Evolutionary conservation across 2,113 vertebrate species (phyloP).

Genomic region (Axis porcinus): DNA sequence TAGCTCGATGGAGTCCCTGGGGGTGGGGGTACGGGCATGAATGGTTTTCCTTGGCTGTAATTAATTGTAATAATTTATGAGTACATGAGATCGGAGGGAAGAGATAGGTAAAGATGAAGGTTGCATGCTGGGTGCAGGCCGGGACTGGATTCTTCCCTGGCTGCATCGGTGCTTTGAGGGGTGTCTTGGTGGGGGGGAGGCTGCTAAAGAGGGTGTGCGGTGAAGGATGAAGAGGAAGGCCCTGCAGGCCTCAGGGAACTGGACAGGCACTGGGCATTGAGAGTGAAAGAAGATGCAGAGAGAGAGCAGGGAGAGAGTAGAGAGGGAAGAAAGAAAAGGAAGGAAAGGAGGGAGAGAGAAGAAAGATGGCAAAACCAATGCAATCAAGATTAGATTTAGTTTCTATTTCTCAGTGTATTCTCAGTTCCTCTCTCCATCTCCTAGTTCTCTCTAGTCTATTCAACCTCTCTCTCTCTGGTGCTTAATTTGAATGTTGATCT

Average conservation of each 20-base stretch:
- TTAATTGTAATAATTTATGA: conserved; percentile 86
- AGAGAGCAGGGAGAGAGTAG: background rate
- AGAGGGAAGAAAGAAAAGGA: too few species aligned
- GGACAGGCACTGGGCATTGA: background rate
- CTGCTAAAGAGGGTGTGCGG: background rate
- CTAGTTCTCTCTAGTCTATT: background rate
- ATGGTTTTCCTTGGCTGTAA: conserved; percentile 79
- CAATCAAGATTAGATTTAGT: background rate
- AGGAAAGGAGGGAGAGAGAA: background rate
- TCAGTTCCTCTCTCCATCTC: background rate
- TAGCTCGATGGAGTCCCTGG: background rate
- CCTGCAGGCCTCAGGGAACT: conserved; percentile 31
- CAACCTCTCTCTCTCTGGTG: background rate
- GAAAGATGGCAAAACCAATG: background rate
- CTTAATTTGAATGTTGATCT: conserved; percentile 26
- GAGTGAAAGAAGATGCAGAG: background rate
- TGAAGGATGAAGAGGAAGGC: background rate
- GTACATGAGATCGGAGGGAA: conserved; percentile 74
- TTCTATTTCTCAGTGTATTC: background rate
- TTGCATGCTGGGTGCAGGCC: conserved; percentile 70
- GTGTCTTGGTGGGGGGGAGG: background rate
- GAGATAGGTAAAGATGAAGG: conserved; percentile 71
- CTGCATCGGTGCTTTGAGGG: conserved; percentile 19
- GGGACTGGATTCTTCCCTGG: conserved; percentile 57
- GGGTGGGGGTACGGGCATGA: conserved; percentile 53